phyloP scores from a whole-genome alignment of 2,113 vertebrate genomes.

The Ascaphus truei region DNA sequence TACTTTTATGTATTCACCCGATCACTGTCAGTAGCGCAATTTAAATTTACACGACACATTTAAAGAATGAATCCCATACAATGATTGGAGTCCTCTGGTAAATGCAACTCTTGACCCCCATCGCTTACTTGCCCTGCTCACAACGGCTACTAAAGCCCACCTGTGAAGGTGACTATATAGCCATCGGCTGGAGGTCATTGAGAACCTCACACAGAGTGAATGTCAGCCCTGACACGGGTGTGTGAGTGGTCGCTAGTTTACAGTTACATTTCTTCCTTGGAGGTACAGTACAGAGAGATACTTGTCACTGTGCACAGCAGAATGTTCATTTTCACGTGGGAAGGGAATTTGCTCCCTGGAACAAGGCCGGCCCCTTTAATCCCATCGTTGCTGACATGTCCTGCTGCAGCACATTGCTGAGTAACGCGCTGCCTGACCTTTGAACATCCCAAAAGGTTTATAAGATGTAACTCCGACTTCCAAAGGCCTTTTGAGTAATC shows the following conservation, averaged over 20 bases:
- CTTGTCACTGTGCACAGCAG: slow-evolving; percentile 1
- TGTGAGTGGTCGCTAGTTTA: neutral
- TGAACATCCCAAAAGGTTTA: neutral
- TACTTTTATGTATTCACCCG: too few relatives aligned
- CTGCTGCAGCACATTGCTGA: slow-evolving; percentile 17
- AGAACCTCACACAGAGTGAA: neutral
- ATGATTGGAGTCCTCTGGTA: too few relatives aligned
- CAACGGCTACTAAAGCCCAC: too few relatives aligned
- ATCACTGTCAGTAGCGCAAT: too few relatives aligned
- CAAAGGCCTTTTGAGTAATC: neutral
- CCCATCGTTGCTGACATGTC: slow-evolving; percentile 11
- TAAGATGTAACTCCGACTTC: neutral
- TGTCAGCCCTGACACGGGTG: neutral
- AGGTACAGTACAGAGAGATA: neutral
- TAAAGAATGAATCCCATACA: too few relatives aligned
- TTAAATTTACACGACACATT: too few relatives aligned
- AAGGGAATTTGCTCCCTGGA: neutral
- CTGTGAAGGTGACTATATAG: too few relatives aligned
- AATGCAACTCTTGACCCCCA: too few relatives aligned
- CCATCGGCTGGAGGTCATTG: slow-evolving; percentile 9
- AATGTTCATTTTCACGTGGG: slow-evolving; percentile 8
- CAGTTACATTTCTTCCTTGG: neutral
- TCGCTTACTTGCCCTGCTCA: too few relatives aligned
- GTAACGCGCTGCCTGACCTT: slow-evolving; percentile 1
- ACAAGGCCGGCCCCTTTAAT: slow-evolving; percentile 5